phyloP scores from a whole-genome alignment of 1,140 invertebrate genomes.

The Hesperophylax magnus region DNA sequence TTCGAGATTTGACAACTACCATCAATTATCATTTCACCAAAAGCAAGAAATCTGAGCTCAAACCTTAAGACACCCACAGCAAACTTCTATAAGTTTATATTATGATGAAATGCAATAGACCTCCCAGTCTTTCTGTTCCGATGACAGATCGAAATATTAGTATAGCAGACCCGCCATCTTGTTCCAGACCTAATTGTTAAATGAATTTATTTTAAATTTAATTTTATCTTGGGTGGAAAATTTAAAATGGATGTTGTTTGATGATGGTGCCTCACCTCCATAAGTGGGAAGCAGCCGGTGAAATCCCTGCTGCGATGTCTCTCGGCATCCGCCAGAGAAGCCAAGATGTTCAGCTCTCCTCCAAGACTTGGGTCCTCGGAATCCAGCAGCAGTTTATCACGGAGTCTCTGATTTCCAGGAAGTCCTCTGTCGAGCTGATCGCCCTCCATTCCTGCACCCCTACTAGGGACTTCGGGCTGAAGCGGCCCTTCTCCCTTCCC shows the following conservation, averaged over 20 bases:
- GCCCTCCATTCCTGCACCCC: neutral
- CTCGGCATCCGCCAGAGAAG: neutral
- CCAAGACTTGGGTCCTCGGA: neutral
- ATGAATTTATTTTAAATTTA: neutral
- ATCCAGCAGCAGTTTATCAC: neutral
- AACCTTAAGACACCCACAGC: too few species aligned
- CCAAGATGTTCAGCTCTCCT: slow-evolving; percentile 1
- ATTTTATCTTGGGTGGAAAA: too few species aligned
- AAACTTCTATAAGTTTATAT: too few species aligned
- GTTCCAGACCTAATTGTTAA: neutral
- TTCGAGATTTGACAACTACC: too few species aligned
- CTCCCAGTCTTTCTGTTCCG: neutral
- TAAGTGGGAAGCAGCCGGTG: neutral
- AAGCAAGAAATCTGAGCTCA: too few species aligned
- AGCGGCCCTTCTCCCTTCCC: neutral
- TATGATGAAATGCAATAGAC: too few species aligned
- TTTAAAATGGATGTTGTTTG: too few species aligned
- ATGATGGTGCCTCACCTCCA: slow-evolving; percentile 3
- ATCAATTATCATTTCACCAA: too few species aligned
- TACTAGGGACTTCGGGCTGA: too few species aligned
- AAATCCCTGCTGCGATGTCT: neutral
- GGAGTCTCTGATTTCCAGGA: neutral
- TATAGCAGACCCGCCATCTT: slow-evolving; percentile 8
- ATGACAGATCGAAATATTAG: slow-evolving; percentile 12
- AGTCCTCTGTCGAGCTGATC: neutral